phyloP scores from a whole-genome alignment of 2,888 invertebrate species.

The Phaedon cochleariae region DNA sequence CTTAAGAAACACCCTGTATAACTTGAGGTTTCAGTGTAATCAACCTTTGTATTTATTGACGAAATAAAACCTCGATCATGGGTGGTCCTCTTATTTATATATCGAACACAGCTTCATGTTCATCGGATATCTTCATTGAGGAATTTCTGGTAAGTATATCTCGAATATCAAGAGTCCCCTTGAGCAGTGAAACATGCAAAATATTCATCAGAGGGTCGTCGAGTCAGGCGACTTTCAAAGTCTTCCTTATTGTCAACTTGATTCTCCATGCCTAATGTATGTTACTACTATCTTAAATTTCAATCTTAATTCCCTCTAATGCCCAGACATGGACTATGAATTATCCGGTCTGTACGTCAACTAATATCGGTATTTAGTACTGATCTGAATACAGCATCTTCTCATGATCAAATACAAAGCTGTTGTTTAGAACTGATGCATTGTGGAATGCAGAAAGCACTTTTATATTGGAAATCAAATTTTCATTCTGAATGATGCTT shows the following conservation, averaged over 20 bases:
- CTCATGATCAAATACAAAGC: slow-evolving; percentile 3
- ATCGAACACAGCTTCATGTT: neutral
- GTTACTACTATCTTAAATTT: slow-evolving; percentile 7
- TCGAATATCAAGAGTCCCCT: neutral
- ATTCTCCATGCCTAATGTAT: slow-evolving; percentile 10
- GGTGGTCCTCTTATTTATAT: neutral
- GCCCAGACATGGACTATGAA: slow-evolving; percentile 12
- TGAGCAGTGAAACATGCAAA: neutral
- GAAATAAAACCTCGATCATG: neutral
- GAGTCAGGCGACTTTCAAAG: neutral
- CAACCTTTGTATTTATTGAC: too few species aligned
- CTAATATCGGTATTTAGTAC: slow-evolving; percentile 9
- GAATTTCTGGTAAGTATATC: neutral
- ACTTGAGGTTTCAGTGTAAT: too few species aligned
- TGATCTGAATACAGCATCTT: slow-evolving; percentile 1
- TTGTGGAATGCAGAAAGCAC: neutral
- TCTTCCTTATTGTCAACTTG: slow-evolving; percentile 20
- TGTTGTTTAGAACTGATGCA: neutral
- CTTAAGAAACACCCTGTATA: too few species aligned
- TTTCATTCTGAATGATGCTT: too few species aligned
- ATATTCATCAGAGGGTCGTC: neutral
- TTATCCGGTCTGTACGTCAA: slow-evolving; percentile 14
- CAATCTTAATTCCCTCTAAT: slow-evolving; percentile 21
- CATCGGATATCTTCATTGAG: neutral
- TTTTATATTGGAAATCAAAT: too few species aligned